A percentile compares a stretch with the other conserved stretches of the same genome.
Conservation (phyloP, 2,797 vertebrate species). For the Florisuga fusca region DNA sequence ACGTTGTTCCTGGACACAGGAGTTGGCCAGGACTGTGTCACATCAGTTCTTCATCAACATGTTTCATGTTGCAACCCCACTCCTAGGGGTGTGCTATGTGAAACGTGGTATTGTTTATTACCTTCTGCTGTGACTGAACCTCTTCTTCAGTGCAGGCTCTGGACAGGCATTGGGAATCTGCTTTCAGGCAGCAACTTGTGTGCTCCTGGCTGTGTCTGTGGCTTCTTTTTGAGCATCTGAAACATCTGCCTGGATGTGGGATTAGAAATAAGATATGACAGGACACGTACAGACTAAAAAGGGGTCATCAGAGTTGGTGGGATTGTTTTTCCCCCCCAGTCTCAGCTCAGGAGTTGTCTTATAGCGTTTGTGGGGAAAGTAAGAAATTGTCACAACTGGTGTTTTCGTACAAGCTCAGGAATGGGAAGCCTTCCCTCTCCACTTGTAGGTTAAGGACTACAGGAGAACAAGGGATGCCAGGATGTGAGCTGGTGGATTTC, state of each 20-base stretch:
- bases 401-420: background rate
- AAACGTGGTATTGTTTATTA: fast-evolving
- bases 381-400: background rate
- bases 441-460: background rate
- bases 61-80: background rate
- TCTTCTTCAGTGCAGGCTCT: background rate
- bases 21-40: background rate
- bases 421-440: fast-evolving
- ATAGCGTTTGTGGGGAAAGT: background rate
- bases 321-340: background rate
- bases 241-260: background rate
- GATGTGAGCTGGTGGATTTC: background rate
- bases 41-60: background rate
- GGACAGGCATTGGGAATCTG: background rate
- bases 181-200: background rate
- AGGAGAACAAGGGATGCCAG: background rate
- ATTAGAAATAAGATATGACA: fast-evolving
- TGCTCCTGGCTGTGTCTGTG: background rate
- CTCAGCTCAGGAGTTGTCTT: background rate
- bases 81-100: background rate
- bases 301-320: background rate
- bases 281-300: fast-evolving
- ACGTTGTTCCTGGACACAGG: fast-evolving
- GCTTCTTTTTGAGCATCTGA: background rate
- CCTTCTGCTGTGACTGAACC: background rate